Conservation (phyloP, 2,113 vertebrate species). For the Pomatostomus ruficeps region DNA sequence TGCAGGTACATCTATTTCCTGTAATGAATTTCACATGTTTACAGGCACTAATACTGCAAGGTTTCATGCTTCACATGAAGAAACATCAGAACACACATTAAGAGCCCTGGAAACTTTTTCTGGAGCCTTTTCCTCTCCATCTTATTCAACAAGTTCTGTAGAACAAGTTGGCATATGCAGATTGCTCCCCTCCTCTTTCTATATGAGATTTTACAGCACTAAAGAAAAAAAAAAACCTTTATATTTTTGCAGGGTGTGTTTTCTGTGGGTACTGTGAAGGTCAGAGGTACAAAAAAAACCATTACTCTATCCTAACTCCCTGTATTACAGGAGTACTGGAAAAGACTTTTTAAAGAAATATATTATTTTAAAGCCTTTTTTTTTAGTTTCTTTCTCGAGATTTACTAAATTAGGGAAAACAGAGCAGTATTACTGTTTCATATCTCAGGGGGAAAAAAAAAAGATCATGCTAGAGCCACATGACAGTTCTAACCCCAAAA, state of each 20-base stretch:
- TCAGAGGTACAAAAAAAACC: background rate
- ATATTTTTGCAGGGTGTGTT: background rate
- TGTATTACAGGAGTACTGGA: background rate
- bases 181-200: background rate
- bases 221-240: background rate
- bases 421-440: background rate
- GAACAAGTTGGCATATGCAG: background rate
- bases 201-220: background rate
- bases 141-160: background rate
- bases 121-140: background rate
- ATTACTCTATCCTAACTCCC: background rate
- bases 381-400: background rate
- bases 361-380: background rate
- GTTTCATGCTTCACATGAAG: background rate
- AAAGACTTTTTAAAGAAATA: background rate
- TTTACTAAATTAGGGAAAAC: background rate
- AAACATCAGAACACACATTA: background rate
- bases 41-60: background rate
- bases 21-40: background rate
- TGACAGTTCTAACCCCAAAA: background rate
- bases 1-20: background rate
- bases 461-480: background rate
- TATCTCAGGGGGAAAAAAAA: background rate
- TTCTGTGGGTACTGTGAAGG: background rate
- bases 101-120: background rate